Evolutionary conservation across 2,888 invertebrate genomes (phyloP), one percentile per base, ranked within the genome.

Genomic region (Andrena chrysosceles): DNA sequence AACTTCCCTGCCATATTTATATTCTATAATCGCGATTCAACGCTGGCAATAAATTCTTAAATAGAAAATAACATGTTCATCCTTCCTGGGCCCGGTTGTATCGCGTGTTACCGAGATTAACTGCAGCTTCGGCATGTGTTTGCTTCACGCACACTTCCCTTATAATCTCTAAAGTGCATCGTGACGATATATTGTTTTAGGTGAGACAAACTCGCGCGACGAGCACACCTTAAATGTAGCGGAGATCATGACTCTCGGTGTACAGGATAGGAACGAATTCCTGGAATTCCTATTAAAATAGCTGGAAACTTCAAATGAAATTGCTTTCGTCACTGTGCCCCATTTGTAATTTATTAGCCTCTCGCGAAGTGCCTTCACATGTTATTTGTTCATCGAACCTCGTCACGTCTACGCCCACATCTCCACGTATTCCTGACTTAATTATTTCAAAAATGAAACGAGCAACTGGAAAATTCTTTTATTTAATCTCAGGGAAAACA

Each of bases 241-340:
- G 29, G 54, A 62, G 71, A 75, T 81, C 71, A 67, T 59, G 67
- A 63, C 67, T 42, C 23, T 56, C 67, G 63, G 67, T 35, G 70
- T 31, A 54, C 42, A 52, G 49, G 74, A 76, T 59, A 52, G 60
- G 56, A 60, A 83, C 63, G 48, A 83, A 83, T 83, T 83, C 83
- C 82, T 54, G 66, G 72, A 73, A 83, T 83, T 82, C 82, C 82
- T 73, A 76, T 76, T 77, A 83, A 83, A 83, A 81, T 83, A 72
- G 73, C 73, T 72, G 64, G 77, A 82, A 83, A 77, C 77, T 73
- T 83, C 60, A 31, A 64, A 82, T 82, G 82, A 82, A 83, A 83
- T 82, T 83, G 82, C 83, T 83, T 69, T 69, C 75, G 82, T 83
- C 81, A 83, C 67, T 56, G 54, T 29, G 29, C n/a, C 10, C 42